Evolutionary conservation across 2,888 invertebrate species (phyloP).

Genomic region (Ennomos fuscantarius): DNA sequence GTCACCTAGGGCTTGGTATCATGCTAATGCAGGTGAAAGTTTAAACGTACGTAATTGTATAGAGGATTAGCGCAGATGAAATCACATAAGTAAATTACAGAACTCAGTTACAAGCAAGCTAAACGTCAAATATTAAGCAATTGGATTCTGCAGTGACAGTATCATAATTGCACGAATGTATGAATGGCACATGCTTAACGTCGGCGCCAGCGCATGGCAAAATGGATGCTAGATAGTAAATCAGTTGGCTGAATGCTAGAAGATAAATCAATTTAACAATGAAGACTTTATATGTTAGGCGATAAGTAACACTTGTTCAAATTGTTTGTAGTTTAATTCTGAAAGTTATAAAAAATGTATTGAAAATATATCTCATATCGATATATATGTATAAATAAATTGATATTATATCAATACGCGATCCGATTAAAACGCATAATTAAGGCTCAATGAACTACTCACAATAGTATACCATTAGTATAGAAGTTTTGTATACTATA

Average conservation of each 20-base stretch:
- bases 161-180: slow-evolving; percentile 52
- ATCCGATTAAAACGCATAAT: too few relatives aligned
- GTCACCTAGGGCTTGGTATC: slow-evolving; percentile 48
- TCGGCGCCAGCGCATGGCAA: slow-evolving; percentile 37
- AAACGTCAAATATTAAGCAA: slow-evolving; percentile 34
- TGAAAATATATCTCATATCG: too few relatives aligned
- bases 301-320: too few relatives aligned
- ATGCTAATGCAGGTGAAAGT: slow-evolving; percentile 68
- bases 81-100: background rate
- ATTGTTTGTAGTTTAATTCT: too few relatives aligned
- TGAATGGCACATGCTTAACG: slow-evolving; percentile 45
- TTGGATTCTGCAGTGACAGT: slow-evolving; percentile 43
- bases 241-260: slow-evolving; percentile 46
- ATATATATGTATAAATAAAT: too few relatives aligned
- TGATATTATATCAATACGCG: too few relatives aligned
- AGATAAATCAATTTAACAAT: slow-evolving; percentile 21
- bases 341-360: too few relatives aligned
- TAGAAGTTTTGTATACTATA: too few relatives aligned
- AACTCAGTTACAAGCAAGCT: background rate
- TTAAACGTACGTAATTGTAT: slow-evolving; percentile 61
- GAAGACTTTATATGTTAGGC: background rate
- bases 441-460: too few relatives aligned
- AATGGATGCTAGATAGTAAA: slow-evolving; percentile 55
- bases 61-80: slow-evolving; percentile 64
- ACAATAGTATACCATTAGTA: too few relatives aligned